Percentiles rank a stretch among this genome's conserved stretches.
Evolutionary conservation across 2,888 invertebrate genomes (phyloP).

Genomic region (Geotrupes spiniger): DNA sequence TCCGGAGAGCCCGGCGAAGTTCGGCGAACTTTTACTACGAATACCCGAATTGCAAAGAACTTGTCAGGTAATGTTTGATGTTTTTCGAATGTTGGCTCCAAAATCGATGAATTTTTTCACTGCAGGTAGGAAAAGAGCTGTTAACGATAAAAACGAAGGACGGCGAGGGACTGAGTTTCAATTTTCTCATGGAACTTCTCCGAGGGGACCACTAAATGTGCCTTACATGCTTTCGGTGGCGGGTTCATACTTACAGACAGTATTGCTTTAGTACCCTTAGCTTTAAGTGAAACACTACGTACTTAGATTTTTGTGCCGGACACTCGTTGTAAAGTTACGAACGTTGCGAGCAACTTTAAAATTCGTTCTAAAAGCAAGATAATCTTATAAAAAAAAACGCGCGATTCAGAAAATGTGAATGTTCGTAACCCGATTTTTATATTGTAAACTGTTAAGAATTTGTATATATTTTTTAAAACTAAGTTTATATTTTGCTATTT

Average conservation of each 20-base stretch:
- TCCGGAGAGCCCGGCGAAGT: slow-evolving; percentile 91
- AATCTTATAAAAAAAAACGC: neutral
- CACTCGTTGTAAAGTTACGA: slow-evolving; percentile 24
- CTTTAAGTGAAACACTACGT: slow-evolving; percentile 44
- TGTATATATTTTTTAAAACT: slow-evolving; percentile 38
- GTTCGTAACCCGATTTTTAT: slow-evolving; percentile 5
- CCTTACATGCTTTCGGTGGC: slow-evolving; percentile 48
- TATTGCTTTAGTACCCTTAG: slow-evolving; percentile 43
- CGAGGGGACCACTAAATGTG: slow-evolving; percentile 79
- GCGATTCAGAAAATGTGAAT: slow-evolving; percentile 1
- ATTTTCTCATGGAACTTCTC: slow-evolving; percentile 91
- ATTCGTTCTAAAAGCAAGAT: too few relatives aligned
- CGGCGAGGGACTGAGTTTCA: slow-evolving; percentile 87
- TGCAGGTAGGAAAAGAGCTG: slow-evolving; percentile 89
- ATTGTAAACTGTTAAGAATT: slow-evolving; percentile 23
- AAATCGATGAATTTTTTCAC: neutral
- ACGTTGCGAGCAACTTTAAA: too few relatives aligned
- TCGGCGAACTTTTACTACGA: slow-evolving; percentile 86
- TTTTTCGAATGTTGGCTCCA: neutral
- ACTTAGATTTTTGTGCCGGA: slow-evolving; percentile 42
- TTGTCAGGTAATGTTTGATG: slow-evolving; percentile 67
- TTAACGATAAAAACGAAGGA: slow-evolving; percentile 83
- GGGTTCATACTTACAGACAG: slow-evolving; percentile 48
- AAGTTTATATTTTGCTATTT: slow-evolving; percentile 45
- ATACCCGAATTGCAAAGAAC: slow-evolving; percentile 94